These are phyloP conservation scores for Anastrepha obliqua DNA, from an alignment of 1,140 invertebrate genomes.

Conservation along the genomic window DNA sequence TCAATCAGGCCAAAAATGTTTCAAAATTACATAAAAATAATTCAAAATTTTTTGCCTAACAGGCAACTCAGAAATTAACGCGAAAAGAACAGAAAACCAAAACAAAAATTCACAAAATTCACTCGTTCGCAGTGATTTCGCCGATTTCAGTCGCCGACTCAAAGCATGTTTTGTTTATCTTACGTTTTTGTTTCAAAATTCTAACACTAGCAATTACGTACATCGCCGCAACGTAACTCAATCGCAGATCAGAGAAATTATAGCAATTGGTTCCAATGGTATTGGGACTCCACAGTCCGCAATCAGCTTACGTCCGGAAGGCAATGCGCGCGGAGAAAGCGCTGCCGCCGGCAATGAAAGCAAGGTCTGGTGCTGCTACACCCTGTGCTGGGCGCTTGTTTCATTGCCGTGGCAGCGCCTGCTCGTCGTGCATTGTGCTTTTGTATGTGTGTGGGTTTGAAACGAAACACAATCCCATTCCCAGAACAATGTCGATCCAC, in stretches of 20 bases:
- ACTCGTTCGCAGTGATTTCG: not conserved
- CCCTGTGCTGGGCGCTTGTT: not conserved
- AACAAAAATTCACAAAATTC: slow-evolving; percentile 1
- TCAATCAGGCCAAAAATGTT: slow-evolving; percentile 75
- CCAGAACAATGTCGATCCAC: slow-evolving; percentile 1
- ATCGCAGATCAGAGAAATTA: not conserved
- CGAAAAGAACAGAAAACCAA: not conserved
- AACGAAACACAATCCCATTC: slow-evolving; percentile 6
- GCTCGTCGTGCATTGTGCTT: not conserved
- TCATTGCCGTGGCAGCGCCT: not conserved
- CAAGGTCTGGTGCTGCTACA: too few species aligned
- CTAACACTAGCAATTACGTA: not conserved
- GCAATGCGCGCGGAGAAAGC: not conserved
- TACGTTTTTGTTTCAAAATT: slow-evolving; percentile 43
- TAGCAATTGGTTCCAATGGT: slow-evolving; percentile 53
- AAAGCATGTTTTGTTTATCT: slow-evolving; percentile 45
- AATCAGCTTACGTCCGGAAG: not conserved
- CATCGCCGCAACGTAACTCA: not conserved
- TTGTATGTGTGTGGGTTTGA: not conserved
- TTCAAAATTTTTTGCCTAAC: not conserved
- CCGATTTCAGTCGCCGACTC: not conserved
- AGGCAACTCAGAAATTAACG: not conserved
- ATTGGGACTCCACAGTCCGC: not conserved
- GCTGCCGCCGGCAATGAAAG: not conserved
- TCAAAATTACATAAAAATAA: slow-evolving; percentile 72